Base-by-base conservation (phyloP, 1,140 invertebrate species). In the Mylabris phalerata region DNA sequence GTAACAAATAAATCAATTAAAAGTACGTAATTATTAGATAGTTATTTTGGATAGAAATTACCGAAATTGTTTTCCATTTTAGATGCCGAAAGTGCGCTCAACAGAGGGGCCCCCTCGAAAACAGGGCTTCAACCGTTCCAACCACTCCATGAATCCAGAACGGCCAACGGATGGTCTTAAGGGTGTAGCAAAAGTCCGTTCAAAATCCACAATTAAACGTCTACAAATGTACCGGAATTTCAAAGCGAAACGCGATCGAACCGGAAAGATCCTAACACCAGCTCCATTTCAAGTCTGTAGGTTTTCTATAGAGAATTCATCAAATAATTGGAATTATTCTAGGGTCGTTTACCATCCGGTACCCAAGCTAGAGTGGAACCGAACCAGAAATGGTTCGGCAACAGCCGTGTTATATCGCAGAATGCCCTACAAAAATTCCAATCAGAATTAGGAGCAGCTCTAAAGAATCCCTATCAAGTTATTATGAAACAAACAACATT, bases 371-470 rank as follows among this genome's bases (percentile, higher is more conserved):
- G 97, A 48, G 88, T 99, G 5, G 96, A 98, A 76, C 98, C 98
- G 5, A 97, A 93, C 63, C 90, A 94, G 69, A 95, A 92, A 75
- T 99, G 98, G 98, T 99, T 99, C 79, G 95, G 94, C 62, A 94
- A 95, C 69, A 88, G 89, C 0, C 79, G 90, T 60, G 89, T 93
- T 0, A 93, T 99, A 65, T 90, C 92, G 0, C 96, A 99, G 77
- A 87, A 84, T 71, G 89, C 93, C 3, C 76, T 99, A 26, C 97
- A 99, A 78, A 95, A 92, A 67, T 99, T 99, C 73, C 95, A 99
- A 79, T 89, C 91, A 50, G 94, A 98, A 77, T 83, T 99, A 68
- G 93, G 92, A 38, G 91, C 92, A 67, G 95, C 89, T 26, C 82
- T 95, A 44, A 93, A 89, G 69, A 94, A 99, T 79, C 96, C 97